phyloP scores from a whole-genome alignment of 1,140 invertebrate genomes.

The Meteorus sp. region DNA sequence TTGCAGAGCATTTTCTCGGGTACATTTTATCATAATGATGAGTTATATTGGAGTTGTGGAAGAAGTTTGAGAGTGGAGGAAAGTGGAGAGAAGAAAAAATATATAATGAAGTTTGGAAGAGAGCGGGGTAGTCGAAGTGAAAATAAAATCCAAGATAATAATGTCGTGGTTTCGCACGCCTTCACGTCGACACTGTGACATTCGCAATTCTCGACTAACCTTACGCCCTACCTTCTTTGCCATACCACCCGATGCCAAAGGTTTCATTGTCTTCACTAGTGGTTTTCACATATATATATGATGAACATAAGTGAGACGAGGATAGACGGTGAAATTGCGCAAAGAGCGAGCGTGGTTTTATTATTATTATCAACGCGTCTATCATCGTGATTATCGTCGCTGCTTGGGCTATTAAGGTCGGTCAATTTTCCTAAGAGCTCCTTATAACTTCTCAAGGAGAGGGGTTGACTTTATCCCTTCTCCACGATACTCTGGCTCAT shows the following conservation, averaged over 20 bases:
- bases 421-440: conserved; percentile 45
- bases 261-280: not conserved
- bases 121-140: not conserved
- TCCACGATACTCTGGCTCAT: not conserved
- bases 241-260: not conserved
- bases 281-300: not conserved
- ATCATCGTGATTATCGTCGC: conserved; percentile 24
- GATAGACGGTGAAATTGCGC: not conserved
- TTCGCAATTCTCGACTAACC: not conserved
- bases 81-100: too few relatives aligned
- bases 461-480: conserved; percentile 6
- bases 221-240: not conserved
- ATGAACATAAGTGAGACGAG: not conserved
- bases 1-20: not conserved
- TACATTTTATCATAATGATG: too few relatives aligned
- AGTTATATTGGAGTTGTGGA: too few relatives aligned
- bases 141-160: not conserved
- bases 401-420: conserved; percentile 34
- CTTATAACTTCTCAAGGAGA: conserved; percentile 6
- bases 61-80: too few relatives aligned
- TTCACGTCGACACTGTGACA: not conserved
- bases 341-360: not conserved
- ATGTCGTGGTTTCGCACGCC: not conserved
- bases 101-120: too few relatives aligned
- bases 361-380: conserved; percentile 21